These are phyloP conservation scores for Stichodactyla helianthus DNA, from an alignment of 64 coral and sea anemone species.

Conservation along the genomic window DNA sequence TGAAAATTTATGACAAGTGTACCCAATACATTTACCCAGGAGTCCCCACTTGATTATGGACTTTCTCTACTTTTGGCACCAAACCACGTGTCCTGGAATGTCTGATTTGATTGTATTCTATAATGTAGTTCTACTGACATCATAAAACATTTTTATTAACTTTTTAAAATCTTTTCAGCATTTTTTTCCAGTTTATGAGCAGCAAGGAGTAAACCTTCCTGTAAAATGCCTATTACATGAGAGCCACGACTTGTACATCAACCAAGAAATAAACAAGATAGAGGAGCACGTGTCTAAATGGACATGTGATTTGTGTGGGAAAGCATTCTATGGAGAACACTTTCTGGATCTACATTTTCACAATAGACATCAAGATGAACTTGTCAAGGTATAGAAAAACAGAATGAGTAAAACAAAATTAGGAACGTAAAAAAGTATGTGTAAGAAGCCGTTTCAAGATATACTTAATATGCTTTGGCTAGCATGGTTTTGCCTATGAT, in stretches of 20 bases:
- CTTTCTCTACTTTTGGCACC: too few relatives aligned
- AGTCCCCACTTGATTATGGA: too few relatives aligned
- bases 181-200: slow-evolving; percentile 58
- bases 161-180: slow-evolving; percentile 27
- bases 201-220: slow-evolving; percentile 13
- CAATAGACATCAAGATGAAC: slow-evolving; percentile 68
- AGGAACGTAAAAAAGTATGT: too few relatives aligned
- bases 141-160: background rate
- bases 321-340: slow-evolving; percentile 74
- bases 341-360: slow-evolving; percentile 85
- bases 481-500: too few relatives aligned
- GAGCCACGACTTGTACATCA: slow-evolving; percentile 58
- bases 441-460: too few relatives aligned
- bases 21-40: too few relatives aligned
- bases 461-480: too few relatives aligned
- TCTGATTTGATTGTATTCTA: too few relatives aligned
- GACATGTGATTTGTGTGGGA: slow-evolving; percentile 86
- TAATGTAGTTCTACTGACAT: background rate
- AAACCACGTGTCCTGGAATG: too few relatives aligned
- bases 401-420: too few relatives aligned
- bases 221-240: slow-evolving; percentile 59
- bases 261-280: slow-evolving; percentile 67
- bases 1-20: too few relatives aligned
- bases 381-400: slow-evolving; percentile 49
- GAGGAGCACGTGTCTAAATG: slow-evolving; percentile 76